Evolutionary conservation across 1,140 invertebrate species (phyloP).

Genomic region (Daktulosphaira vitifoliae): DNA sequence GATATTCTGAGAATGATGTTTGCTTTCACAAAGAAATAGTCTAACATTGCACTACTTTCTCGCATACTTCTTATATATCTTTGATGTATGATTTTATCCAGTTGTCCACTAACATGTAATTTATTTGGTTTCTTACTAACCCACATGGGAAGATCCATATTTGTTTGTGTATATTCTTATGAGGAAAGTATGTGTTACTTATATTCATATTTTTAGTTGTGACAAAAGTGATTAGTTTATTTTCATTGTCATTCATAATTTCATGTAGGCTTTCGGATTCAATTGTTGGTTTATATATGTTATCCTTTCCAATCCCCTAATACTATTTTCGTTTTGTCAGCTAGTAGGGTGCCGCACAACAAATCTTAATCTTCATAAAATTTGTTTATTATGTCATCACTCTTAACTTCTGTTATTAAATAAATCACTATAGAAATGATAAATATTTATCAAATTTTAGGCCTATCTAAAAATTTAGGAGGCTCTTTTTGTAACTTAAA

Average conservation of each 20-base stretch:
- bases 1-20: constrained; percentile 9
- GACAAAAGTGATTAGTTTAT: constrained; percentile 35
- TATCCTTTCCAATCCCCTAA: constrained; percentile 32
- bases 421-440: too few species aligned
- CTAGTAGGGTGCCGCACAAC: background rate
- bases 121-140: constrained; percentile 34
- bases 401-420: too few species aligned
- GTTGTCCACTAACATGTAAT: constrained; percentile 34
- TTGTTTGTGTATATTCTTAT: constrained; percentile 38
- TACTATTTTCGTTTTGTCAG: constrained; percentile 34
- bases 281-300: constrained; percentile 34
- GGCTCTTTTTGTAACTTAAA: too few species aligned
- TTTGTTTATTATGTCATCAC: constrained; percentile 15
- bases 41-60: constrained; percentile 33
- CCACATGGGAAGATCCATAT: constrained; percentile 37
- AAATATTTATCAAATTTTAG: too few species aligned
- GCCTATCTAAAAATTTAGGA: too few species aligned
- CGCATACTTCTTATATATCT: constrained; percentile 29
- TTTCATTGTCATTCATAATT: constrained; percentile 36
- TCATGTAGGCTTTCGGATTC: constrained; percentile 41
- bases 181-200: constrained; percentile 35
- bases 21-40: constrained; percentile 34
- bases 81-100: background rate
- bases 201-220: constrained; percentile 35
- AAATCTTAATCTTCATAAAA: constrained; percentile 33